Base-by-base conservation (phyloP, 2,797 vertebrate genomes). In the Takifugu rubripes region DNA sequence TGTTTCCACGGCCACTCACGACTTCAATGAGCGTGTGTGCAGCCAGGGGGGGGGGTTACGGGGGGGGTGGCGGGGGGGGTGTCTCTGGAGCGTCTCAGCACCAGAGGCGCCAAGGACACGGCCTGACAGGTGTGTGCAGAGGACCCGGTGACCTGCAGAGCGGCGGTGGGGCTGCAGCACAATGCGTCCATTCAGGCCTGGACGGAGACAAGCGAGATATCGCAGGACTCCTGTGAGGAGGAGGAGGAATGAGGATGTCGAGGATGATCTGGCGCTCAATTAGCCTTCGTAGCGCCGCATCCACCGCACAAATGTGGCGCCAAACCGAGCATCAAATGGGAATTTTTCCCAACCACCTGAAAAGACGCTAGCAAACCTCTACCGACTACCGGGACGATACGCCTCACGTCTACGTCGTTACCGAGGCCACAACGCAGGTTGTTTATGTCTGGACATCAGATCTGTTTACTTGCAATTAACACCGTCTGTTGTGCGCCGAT, bases 101-200 rank as follows among this genome's bases (percentile, higher is more conserved):
- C 75, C 74, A 82, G 74, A 84, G 87, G 87, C 72, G 70, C 74
- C 75, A 70, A 66, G 78, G 86, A 91, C 87, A 75, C 75, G 82
- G 81, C 73, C 83, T 91, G 90, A 92, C 90, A 90, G 88, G 87
- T 87, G 87, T 87, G 82, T 59, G 69, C 59, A 56, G 71, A 79
- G 74, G 72, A 82, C 76, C 68, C 46, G 73, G 71, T 45, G 64
- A 78, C 77, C 60, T 75, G 72, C 67, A 60, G 64, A 79, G 53
- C 73, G 64, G 68, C 55, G 47, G 70, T 47, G 33, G 73, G 73
- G 65, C 71, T 47, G 61, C 49, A 70, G 64, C 74, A 90, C 86
- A 90, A 90, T 89, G 82, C 73, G 68, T 42, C 84, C 79, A 89
- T 88, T 90, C 86, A 89, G 70, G 75, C 74, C 66, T 75, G 56